Evolutionary conservation across 2,888 invertebrate species (phyloP).

Genomic region (Ophion costatus): DNA sequence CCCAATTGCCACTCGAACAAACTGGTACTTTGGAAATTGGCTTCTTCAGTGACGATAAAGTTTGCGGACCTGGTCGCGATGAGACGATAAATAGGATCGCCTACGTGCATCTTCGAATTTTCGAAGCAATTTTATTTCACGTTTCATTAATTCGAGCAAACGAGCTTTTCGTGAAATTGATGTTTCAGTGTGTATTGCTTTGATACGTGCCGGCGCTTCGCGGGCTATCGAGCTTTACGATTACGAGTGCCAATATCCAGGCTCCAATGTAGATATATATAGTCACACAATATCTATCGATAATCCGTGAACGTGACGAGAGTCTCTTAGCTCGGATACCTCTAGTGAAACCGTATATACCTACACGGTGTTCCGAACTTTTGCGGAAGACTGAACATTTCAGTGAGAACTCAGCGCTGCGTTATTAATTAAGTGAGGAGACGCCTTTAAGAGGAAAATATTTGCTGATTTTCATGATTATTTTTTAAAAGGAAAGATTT

Average conservation of each 20-base stretch:
- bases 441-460: too few species aligned
- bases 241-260: slow-evolving; percentile 35
- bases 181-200: slow-evolving; percentile 19
- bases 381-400: slow-evolving; percentile 7
- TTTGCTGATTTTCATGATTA: too few species aligned
- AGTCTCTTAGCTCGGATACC: slow-evolving; percentile 12
- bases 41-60: not conserved
- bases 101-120: slow-evolving; percentile 1
- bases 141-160: slow-evolving; percentile 14
- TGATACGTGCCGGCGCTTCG: not conserved
- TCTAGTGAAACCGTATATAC: not conserved
- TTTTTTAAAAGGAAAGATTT: too few species aligned
- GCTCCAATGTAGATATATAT: not conserved
- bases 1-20: not conserved
- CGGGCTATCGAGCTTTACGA: slow-evolving; percentile 25
- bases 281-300: slow-evolving; percentile 24
- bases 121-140: slow-evolving; percentile 24
- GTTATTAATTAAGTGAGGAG: too few species aligned
- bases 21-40: not conserved
- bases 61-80: not conserved
- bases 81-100: not conserved
- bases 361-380: not conserved
- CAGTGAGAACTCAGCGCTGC: not conserved
- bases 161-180: slow-evolving; percentile 21
- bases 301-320: slow-evolving; percentile 34